Conservation (phyloP, 2,113 vertebrate species). For the Delphinus delphis region DNA sequence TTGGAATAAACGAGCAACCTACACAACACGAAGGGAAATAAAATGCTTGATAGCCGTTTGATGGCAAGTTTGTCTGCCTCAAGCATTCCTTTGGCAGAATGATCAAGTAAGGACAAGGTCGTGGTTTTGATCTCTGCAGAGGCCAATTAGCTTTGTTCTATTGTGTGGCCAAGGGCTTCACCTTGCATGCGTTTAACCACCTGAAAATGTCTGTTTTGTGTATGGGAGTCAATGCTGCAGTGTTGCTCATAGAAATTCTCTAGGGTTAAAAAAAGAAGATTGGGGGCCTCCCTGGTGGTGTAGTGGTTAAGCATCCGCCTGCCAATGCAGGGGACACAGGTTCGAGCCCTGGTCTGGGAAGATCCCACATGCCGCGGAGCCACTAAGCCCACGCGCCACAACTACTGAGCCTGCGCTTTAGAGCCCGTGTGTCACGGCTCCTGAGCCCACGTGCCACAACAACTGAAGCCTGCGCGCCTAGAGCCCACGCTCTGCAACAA, state of each 20-base stretch:
- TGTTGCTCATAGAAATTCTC: neutral
- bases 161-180: neutral
- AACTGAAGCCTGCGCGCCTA: too few species aligned
- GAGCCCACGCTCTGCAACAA: too few species aligned
- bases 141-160: neutral
- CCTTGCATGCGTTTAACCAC: neutral
- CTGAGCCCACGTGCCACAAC: too few species aligned
- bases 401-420: too few species aligned
- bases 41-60: neutral
- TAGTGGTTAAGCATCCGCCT: too few species aligned
- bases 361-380: too few species aligned
- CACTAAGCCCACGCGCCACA: too few species aligned
- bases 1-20: neutral
- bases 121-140: slow-evolving; percentile 39
- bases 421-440: too few species aligned
- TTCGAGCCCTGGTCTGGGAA: too few species aligned
- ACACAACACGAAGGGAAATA: neutral
- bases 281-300: neutral
- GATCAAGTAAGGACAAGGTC: neutral
- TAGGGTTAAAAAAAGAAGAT: neutral
- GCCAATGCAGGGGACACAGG: too few species aligned
- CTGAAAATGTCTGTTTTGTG: slow-evolving; percentile 13
- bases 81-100: neutral
- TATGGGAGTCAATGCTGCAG: neutral
- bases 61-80: neutral